phyloP scores from a whole-genome alignment of 2,113 vertebrate genomes.

The Lophotis ruficrista region DNA sequence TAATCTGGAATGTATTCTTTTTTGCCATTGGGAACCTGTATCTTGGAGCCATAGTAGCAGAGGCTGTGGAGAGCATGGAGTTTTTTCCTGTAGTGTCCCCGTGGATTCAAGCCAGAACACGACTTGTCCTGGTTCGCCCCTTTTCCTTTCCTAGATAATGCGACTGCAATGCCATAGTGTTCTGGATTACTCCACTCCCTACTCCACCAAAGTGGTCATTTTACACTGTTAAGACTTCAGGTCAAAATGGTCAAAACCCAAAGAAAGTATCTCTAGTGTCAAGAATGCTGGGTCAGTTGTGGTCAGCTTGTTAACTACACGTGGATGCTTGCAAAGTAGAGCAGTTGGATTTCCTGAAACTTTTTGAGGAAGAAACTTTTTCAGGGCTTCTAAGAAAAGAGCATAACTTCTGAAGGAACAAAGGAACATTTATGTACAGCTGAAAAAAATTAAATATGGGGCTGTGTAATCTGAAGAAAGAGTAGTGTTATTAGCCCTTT shows the following conservation, averaged over 20 bases:
- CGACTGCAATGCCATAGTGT: neutral
- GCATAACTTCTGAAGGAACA: neutral
- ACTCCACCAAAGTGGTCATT: neutral
- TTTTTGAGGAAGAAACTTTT: neutral
- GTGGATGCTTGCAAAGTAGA: neutral
- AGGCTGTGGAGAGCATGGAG: accelerated
- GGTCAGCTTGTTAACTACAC: neutral
- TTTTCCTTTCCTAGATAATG: neutral
- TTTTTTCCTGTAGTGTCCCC: neutral
- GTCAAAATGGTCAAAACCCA: neutral
- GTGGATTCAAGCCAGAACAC: neutral
- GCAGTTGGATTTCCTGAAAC: neutral
- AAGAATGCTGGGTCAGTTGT: neutral
- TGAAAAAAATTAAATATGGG: neutral
- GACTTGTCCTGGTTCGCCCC: neutral
- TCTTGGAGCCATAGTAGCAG: neutral
- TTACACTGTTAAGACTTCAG: neutral
- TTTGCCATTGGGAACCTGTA: neutral
- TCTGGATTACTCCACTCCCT: neutral
- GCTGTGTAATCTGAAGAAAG: neutral
- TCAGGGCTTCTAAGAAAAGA: neutral
- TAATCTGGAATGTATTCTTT: neutral
- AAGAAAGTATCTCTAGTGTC: neutral
- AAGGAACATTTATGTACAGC: neutral
- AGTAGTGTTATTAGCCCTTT: neutral